These are phyloP conservation scores for Cotesia glomerata DNA, from an alignment of 1,140 invertebrate genomes.

Conservation along the genomic window DNA sequence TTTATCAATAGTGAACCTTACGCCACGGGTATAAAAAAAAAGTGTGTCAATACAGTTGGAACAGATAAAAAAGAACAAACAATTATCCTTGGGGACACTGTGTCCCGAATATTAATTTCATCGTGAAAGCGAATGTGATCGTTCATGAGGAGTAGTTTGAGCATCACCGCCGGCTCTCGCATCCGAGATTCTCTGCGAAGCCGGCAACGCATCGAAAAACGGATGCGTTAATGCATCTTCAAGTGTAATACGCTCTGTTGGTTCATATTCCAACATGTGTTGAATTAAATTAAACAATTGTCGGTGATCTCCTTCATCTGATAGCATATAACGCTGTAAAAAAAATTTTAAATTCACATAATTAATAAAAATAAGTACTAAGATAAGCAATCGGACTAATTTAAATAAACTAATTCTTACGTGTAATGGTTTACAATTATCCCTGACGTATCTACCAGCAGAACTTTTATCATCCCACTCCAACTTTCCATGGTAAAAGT, in stretches of 20 bases:
- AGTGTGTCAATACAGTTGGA: too few species aligned
- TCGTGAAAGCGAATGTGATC: constrained; percentile 70
- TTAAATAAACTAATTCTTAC: constrained; percentile 68
- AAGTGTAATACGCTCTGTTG: constrained; percentile 85
- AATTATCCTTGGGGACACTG: constrained; percentile 41
- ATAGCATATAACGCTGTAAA: constrained; percentile 87
- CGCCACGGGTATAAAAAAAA: too few species aligned
- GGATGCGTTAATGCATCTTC: constrained; percentile 89
- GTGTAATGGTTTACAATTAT: constrained; percentile 95
- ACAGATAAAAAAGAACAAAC: too few species aligned
- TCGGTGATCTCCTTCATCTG: constrained; percentile 88
- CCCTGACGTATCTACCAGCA: constrained; percentile 94
- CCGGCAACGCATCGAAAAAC: constrained; percentile 88
- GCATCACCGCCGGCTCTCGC: constrained; percentile 61
- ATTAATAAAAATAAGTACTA: too few species aligned
- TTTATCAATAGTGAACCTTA: too few species aligned
- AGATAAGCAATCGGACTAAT: too few species aligned
- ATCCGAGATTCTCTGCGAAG: constrained; percentile 73
- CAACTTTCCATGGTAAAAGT: constrained; percentile 92
- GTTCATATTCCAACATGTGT: constrained; percentile 97
- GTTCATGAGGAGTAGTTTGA: constrained; percentile 61
- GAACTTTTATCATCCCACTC: constrained; percentile 95
- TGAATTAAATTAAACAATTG: constrained; percentile 93
- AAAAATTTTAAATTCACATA: neutral
- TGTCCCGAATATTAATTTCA: constrained; percentile 64